Evolutionary conservation across 2,888 invertebrate species (phyloP), one percentile per base, ranked within the genome.

Genomic region (Lobophora halterata): DNA sequence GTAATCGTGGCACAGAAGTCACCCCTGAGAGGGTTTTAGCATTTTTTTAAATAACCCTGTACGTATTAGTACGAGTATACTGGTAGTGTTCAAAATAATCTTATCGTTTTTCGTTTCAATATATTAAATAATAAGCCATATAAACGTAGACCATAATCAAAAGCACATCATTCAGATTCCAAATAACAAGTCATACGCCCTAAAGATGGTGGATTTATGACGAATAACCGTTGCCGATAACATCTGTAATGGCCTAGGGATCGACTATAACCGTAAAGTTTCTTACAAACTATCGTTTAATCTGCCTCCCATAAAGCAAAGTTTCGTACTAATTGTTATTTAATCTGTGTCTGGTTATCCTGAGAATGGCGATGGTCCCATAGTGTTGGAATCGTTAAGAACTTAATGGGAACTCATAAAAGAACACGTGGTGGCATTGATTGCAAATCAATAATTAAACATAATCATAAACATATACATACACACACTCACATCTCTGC

Each of bases 201-300:
- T 32, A 24, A 31, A 5, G 41, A 52, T 48, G 43, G 52, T 37
- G 44, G 38, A 55, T 49, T 50, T 45, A 44, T 26, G 43, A 38
- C 45, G 47, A 41, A 49, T 57, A 52, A 47, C 58, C 49, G 51
- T 52, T 35, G 24, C 24, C 31, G 50, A 47, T 49, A 40, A 49
- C 41, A 41, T 49, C 34, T 33, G 36, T 39, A 43, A 7, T 8
- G 17, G 17, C 20, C 21, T 17, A 21, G 20, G n/a, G 26, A 31
- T 12, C 9, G 19, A 12, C 30, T 17, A 41, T 41, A 41, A 41
- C 24, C n/a, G 7, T 5, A 19, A 33, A 19, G 18, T 25, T 33
- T 24, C 4, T 12, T n/a, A 9, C 21, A n/a, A 27, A 28, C 35
- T 35, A 17, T 7, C 5, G 5, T 6, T 6, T 13, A 6, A 6